Base-by-base conservation (phyloP, 2,888 invertebrate species). In the Philopedon plagiatum region DNA sequence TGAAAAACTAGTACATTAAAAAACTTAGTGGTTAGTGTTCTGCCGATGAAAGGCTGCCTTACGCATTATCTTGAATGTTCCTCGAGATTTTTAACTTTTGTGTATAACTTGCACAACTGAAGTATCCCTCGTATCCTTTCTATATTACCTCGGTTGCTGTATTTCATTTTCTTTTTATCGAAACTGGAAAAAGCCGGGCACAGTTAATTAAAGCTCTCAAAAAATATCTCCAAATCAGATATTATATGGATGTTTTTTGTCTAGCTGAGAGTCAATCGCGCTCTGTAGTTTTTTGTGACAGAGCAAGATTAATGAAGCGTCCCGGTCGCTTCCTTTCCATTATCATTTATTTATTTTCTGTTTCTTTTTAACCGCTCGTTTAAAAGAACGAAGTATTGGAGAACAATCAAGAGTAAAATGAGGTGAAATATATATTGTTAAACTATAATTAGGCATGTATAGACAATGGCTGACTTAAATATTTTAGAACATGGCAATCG, bases 181-280 rank as follows among this genome's bases (percentile, higher is more conserved):
- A 4, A 5, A 18, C 29, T 29, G 29, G 29, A 54, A 54, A 54
- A 29, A 15, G 51, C 13, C 29, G 13, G 29, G n/a, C 29, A n/a
- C n/a, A 54, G 51, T 54, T 54, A 54, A 54, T 54, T 54, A 18
- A 19, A 54, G 51, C 8, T 29, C 26, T 29, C 13, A 54, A 54
- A 54, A 54, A 29, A 51, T 51, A 54, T 54, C 29, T 54, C 29
- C 21, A 46, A 46, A 46, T 46, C 46, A 46, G 46, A 46, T 46
- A 46, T 46, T 46, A 46, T 46, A 46, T 46, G 46, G 21, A 23
- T 29, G 51, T 54, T 54, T 51, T 51, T 54, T 54, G 51, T 54
- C 13, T 54, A 15, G 15, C 51, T 54, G 29, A 29, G 29, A 54
- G 51, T 54, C 51, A 29, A 54, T 54, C 51, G 51, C 51, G 51